phyloP scores from a whole-genome alignment of 2,113 vertebrate genomes.

The Eidolon helvum region DNA sequence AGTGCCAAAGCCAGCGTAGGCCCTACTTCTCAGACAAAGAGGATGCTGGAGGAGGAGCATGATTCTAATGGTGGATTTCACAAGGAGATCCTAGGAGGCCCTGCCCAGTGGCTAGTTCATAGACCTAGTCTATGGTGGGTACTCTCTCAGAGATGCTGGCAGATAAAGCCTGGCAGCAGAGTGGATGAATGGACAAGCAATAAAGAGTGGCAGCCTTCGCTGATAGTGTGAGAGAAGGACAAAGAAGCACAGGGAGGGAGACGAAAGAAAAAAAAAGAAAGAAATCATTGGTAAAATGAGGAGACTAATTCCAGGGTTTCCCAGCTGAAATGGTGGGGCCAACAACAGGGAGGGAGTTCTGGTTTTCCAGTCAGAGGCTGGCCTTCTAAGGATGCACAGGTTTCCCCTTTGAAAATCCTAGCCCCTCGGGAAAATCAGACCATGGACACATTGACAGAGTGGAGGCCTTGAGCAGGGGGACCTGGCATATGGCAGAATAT shows the following conservation, averaged over 20 bases:
- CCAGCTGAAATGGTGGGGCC: background rate
- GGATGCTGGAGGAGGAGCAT: background rate
- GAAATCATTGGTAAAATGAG: background rate
- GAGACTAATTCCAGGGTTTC: background rate
- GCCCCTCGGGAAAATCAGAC: background rate
- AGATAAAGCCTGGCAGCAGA: background rate
- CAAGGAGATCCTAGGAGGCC: background rate
- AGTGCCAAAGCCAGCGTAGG: background rate
- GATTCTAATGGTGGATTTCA: background rate
- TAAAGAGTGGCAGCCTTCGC: background rate
- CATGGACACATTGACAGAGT: background rate
- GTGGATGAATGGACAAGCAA: background rate
- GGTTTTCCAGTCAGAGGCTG: background rate
- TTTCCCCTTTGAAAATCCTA: background rate
- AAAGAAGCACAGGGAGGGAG: background rate
- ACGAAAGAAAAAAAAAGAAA: background rate
- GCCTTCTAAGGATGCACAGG: background rate
- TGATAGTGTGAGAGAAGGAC: rapidly evolving
- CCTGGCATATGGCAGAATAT: background rate
- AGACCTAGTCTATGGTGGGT: background rate
- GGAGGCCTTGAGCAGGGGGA: background rate
- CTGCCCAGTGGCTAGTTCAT: background rate
- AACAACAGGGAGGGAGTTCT: background rate
- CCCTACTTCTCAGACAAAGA: background rate
- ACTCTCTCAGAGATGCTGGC: background rate